A percentile compares a stretch with the other conserved stretches of the same genome.
These are phyloP conservation scores for Aspidiotus rigidus DNA, from an alignment of 2,888 invertebrate genomes.

Conservation along the genomic window DNA sequence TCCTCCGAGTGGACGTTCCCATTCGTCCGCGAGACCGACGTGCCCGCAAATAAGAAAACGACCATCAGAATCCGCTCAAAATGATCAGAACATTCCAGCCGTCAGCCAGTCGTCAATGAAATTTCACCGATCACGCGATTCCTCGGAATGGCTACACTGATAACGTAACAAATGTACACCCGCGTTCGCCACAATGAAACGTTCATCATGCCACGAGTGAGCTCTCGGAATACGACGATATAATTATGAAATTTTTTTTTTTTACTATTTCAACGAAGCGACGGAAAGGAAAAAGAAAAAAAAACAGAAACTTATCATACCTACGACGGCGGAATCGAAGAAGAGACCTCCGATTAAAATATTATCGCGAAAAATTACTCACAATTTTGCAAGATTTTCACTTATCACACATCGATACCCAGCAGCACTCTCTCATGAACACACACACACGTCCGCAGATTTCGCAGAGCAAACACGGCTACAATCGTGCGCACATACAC, in stretches of 20 bases:
- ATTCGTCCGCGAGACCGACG: too few relatives aligned
- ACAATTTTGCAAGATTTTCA: too few relatives aligned
- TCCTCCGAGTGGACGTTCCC: too few relatives aligned
- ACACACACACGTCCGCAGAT: too few relatives aligned
- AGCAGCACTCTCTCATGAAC: too few relatives aligned
- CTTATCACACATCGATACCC: too few relatives aligned
- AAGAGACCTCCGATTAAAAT: too few relatives aligned
- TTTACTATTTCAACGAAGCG: not conserved
- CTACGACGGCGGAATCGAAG: too few relatives aligned
- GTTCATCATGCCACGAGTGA: not conserved
- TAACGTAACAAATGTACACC: not conserved
- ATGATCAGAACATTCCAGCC: not conserved
- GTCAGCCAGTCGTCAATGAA: not conserved
- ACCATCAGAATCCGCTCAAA: too few relatives aligned
- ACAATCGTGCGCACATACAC: not conserved
- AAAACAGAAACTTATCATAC: not conserved
- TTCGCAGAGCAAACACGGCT: too few relatives aligned
- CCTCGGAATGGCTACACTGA: constrained; percentile 17
- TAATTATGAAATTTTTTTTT: not conserved
- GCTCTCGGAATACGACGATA: not conserved
- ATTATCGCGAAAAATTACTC: too few relatives aligned
- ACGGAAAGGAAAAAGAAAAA: not conserved
- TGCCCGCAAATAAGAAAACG: too few relatives aligned
- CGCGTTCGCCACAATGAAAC: not conserved
- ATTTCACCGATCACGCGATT: not conserved